These are phyloP conservation scores for Sinocyclocheilus anshuiensis DNA, from an alignment of 2,113 vertebrate genomes.

Conservation along the genomic window DNA sequence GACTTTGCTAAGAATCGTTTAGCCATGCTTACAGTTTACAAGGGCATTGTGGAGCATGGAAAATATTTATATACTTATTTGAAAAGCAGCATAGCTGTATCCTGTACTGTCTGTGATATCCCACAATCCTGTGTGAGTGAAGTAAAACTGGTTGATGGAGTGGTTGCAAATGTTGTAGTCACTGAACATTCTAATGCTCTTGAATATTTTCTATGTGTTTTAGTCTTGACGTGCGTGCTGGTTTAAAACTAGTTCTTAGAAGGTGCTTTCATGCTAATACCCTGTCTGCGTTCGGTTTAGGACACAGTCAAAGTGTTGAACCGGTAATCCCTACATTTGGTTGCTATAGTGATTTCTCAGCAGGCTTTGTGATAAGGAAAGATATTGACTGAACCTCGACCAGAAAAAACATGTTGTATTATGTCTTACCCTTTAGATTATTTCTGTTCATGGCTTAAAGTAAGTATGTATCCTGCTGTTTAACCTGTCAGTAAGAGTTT, in stretches of 20 bases:
- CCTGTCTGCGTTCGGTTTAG: neutral
- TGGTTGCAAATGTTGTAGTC: neutral
- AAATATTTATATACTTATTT: constrained; percentile 2
- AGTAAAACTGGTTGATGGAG: neutral
- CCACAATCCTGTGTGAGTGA: neutral
- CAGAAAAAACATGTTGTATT: constrained; percentile 19
- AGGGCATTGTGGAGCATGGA: neutral
- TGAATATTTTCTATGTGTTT: neutral
- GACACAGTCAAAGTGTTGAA: constrained; percentile 11
- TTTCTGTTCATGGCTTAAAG: constrained; percentile 25
- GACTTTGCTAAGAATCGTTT: neutral
- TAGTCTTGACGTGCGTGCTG: neutral
- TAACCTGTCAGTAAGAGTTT: constrained; percentile 9
- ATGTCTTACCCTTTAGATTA: constrained; percentile 33
- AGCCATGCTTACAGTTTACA: neutral
- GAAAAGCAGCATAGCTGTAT: neutral
- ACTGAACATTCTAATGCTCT: neutral
- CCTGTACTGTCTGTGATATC: neutral
- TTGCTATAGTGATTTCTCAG: constrained; percentile 37
- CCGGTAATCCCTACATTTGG: constrained; percentile 19
- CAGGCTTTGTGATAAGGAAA: constrained; percentile 18
- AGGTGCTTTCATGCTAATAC: neutral
- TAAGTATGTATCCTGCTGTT: neutral
- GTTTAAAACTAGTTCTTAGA: neutral
- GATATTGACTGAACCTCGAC: constrained; percentile 12